A percentile compares a stretch with the other conserved stretches of the same genome.
Conservation (phyloP, 2,888 invertebrate genomes). For the Tetheella fluctuosa region DNA sequence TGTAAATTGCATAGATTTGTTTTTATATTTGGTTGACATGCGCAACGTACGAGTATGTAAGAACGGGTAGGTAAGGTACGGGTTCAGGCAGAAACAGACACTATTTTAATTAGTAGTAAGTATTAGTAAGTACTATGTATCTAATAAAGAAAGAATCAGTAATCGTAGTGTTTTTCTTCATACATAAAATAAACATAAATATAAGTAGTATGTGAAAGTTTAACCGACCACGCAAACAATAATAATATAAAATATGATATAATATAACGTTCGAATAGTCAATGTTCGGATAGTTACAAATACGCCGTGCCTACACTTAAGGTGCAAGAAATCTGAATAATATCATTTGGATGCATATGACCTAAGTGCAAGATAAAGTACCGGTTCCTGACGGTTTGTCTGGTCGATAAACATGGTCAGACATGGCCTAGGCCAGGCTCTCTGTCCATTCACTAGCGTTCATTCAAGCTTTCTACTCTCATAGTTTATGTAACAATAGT, state of each 20-base stretch:
- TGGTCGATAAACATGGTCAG: conserved; percentile 39
- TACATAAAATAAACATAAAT: not conserved
- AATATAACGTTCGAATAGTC: not conserved
- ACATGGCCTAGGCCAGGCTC: conserved; percentile 43
- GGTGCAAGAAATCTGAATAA: conserved; percentile 30
- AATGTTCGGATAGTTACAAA: conserved; percentile 9
- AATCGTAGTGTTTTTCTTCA: too few relatives aligned
- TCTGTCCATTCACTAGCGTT: conserved; percentile 69
- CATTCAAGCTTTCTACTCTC: conserved; percentile 77
- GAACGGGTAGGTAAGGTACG: too few relatives aligned
- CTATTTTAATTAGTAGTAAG: too few relatives aligned
- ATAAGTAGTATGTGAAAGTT: not conserved
- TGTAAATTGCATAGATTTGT: too few relatives aligned
- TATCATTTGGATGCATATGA: conserved; percentile 31
- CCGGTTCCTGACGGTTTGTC: conserved; percentile 42
- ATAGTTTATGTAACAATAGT: conserved; percentile 46
- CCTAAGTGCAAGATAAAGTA: conserved; percentile 50
- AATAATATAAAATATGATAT: not conserved
- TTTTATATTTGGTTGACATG: too few relatives aligned
- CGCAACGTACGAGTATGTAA: too few relatives aligned
- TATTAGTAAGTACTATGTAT: too few relatives aligned
- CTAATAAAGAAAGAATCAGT: too few relatives aligned
- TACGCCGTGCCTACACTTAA: not conserved
- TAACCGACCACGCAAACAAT: not conserved
- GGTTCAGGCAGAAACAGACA: too few relatives aligned